These are phyloP conservation scores for Pelusios castaneus DNA, from an alignment of 2,113 vertebrate genomes.

Conservation along the genomic window DNA sequence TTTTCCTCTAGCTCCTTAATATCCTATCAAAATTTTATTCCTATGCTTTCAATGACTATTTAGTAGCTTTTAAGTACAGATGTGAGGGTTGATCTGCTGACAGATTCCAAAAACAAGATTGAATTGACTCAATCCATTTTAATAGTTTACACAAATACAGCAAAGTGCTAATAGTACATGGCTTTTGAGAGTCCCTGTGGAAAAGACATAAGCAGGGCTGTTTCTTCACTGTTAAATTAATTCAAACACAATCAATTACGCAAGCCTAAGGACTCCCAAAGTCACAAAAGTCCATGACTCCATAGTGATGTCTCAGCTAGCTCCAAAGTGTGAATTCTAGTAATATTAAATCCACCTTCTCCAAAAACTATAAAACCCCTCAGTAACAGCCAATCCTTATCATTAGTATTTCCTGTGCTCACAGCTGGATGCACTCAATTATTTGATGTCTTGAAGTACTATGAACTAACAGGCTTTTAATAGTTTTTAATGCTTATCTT, in stretches of 20 bases:
- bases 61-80: background rate
- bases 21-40: background rate
- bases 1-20: background rate
- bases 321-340: background rate
- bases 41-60: accelerated
- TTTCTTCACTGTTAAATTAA: background rate
- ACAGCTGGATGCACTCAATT: background rate
- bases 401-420: background rate
- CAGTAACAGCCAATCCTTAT: background rate
- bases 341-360: background rate
- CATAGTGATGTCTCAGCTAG: background rate
- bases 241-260: background rate
- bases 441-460: background rate
- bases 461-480: background rate
- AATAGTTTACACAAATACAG: background rate
- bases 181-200: background rate
- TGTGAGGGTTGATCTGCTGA: background rate
- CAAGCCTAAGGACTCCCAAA: background rate
- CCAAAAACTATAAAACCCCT: background rate
- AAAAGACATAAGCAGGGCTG: background rate
- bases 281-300: background rate
- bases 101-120: background rate
- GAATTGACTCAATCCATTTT: background rate
- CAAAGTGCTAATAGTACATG: accelerated
- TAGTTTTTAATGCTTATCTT: background rate